Base-by-base conservation (phyloP, 2,888 invertebrate species). In the Timema podura region DNA sequence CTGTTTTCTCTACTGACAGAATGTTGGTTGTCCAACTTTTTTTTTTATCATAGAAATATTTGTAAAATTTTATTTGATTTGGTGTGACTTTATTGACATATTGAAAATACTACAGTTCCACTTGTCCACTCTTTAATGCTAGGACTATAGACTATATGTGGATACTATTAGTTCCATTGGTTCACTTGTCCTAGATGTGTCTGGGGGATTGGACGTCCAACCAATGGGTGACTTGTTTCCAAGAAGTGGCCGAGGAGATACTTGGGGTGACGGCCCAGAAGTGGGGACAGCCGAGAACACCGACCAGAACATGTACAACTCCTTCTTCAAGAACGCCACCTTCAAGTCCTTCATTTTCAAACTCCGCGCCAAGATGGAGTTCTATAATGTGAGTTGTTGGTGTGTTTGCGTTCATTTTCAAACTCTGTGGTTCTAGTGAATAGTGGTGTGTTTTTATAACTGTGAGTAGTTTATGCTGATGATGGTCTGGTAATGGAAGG, bases 211-310 rank as follows among this genome's bases (percentile, higher is more conserved):
- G 89, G 81, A 91, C 93, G 1, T 93, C 91, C 67, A 91, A 91
- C 80, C 89, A 91, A 75, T 98, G 98, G 91, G 89, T 92, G 9
- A 97, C 96, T 2, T 89, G 93, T 74, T 99, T 99, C 83, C 93
- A 90, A 77, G 91, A 92, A 65, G 84, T 89, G 46, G 95, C 91
- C 0, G 95, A 96, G 79, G 85, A 87, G 70, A 81, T 98, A 73
- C 79, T 97, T 44, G 91, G 89, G 6, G 84, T 83, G 68, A 83
- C 85, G 0, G 86, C 95, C 0, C 87, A 91, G 54, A 93, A 75
- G 82, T 98, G 47, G 98, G 96, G 0, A 86, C 89, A 74, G 81
- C 92, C 73, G 80, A 72, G 48, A 71, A 82, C 48, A 76, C 79
- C 5, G 87, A 93, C 81, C 85, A 88, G 71, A 84, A 87, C 1